A percentile compares a stretch with the other conserved stretches of the same genome.
Conservation (phyloP, 1,140 invertebrate genomes). For the Steinernema khuongi region DNA sequence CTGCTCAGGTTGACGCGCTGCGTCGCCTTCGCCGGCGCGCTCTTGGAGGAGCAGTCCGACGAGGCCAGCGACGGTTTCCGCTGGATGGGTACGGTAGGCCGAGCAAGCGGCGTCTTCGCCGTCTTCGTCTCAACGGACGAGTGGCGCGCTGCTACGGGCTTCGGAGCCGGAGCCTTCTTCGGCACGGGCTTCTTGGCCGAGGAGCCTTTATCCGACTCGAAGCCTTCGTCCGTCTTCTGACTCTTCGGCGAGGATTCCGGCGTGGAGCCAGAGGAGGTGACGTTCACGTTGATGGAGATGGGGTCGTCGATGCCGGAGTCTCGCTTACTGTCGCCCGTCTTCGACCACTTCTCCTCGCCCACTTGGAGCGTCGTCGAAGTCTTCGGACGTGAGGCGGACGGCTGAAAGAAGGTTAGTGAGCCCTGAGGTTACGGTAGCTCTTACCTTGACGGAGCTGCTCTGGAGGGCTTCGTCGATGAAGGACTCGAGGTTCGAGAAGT, state of each 20-base stretch:
- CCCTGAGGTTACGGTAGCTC: neutral
- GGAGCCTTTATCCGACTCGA: neutral
- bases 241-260: constrained; percentile 6
- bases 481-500: constrained; percentile 18
- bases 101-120: neutral
- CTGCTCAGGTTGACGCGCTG: neutral
- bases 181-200: neutral
- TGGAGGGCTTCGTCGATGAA: constrained; percentile 24
- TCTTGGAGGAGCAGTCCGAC: neutral
- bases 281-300: constrained; percentile 21
- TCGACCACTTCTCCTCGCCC: neutral
- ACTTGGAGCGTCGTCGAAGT: neutral
- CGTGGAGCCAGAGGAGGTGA: neutral
- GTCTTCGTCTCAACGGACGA: neutral
- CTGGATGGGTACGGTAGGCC: neutral
- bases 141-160: neutral
- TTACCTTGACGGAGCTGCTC: neutral
- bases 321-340: constrained; percentile 18
- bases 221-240: neutral
- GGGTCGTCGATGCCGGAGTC: constrained; percentile 24
- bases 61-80: neutral
- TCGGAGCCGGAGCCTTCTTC: neutral
- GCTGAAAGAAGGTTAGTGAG: neutral
- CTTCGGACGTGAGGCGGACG: neutral
- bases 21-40: neutral